phyloP scores from a whole-genome alignment of 64 coral and sea anemone genomes.

The Montipora capricornis region DNA sequence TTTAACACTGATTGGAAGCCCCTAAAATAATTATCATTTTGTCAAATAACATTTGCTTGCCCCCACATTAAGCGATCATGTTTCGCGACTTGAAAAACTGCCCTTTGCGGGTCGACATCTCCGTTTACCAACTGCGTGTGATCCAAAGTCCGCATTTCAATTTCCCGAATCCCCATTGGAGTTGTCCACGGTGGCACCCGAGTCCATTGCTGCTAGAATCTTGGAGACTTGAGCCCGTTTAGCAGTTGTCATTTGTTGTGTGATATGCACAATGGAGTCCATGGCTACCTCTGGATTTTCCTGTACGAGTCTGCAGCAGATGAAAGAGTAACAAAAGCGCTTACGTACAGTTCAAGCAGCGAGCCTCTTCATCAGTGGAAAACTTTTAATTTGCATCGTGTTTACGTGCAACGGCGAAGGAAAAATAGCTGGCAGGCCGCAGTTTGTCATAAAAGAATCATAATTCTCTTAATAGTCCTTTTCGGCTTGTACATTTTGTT shows the following conservation, averaged over 20 bases:
- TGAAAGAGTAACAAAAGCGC: constrained; percentile 26
- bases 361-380: too few relatives aligned
- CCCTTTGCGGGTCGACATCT: too few relatives aligned
- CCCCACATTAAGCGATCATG: not conserved
- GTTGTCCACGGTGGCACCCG: constrained; percentile 50
- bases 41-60: not conserved
- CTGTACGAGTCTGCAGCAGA: constrained; percentile 87
- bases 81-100: not conserved
- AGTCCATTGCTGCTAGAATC: constrained; percentile 85
- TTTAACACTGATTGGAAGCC: too few relatives aligned
- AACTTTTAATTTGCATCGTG: too few relatives aligned
- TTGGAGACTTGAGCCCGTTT: constrained; percentile 88
- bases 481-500: too few relatives aligned
- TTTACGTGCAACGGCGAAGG: too few relatives aligned
- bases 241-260: constrained; percentile 91
- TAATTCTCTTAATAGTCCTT: too few relatives aligned
- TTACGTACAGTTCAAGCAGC: not conserved
- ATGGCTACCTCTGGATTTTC: constrained; percentile 97
- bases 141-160: not conserved
- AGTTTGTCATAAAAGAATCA: too few relatives aligned
- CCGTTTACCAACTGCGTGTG: too few relatives aligned
- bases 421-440: too few relatives aligned
- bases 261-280: constrained; percentile 99
- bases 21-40: not conserved
- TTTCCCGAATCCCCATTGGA: constrained; percentile 67